Conservation (phyloP, 2,113 vertebrate genomes). For the Aegypius monachus region DNA sequence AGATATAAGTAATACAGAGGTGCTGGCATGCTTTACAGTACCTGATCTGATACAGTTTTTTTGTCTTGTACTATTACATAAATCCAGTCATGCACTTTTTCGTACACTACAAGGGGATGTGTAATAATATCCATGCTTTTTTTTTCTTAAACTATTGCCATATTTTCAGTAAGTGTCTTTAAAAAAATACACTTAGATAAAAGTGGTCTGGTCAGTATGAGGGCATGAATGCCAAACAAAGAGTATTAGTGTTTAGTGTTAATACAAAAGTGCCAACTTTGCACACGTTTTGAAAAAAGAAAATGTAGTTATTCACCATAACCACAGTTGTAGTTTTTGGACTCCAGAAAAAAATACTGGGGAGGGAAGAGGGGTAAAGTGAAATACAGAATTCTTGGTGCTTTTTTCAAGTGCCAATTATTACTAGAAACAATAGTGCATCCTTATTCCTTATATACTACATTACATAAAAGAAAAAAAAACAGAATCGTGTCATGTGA, state of each 20-base stretch:
- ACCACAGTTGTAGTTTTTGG: slow-evolving; percentile 71
- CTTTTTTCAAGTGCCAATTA: slow-evolving; percentile 72
- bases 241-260: slow-evolving; percentile 82
- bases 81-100: slow-evolving; percentile 96
- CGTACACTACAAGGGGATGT: slow-evolving; percentile 92
- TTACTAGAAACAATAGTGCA: slow-evolving; percentile 66
- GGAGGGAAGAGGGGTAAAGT: slow-evolving; percentile 9
- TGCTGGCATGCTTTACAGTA: slow-evolving; percentile 95
- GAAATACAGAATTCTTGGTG: slow-evolving; percentile 62
- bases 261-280: slow-evolving; percentile 83
- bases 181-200: slow-evolving; percentile 75
- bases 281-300: slow-evolving; percentile 80
- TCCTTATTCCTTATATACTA: slow-evolving; percentile 68
- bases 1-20: slow-evolving; percentile 83
- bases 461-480: slow-evolving; percentile 54
- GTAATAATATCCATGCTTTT: slow-evolving; percentile 88
- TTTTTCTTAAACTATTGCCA: slow-evolving; percentile 78
- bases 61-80: slow-evolving; percentile 86
- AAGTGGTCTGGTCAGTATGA: slow-evolving; percentile 78
- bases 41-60: slow-evolving; percentile 82
- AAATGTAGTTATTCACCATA: slow-evolving; percentile 76
- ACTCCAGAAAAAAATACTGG: slow-evolving; percentile 59
- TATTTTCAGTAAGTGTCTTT: slow-evolving; percentile 79
- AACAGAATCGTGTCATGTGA: slow-evolving; percentile 56
- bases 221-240: slow-evolving; percentile 77